Percentiles rank a stretch among this genome's conserved stretches.
Conservation (phyloP, 2,113 vertebrate genomes). For the Cephalopterus ornatus region DNA sequence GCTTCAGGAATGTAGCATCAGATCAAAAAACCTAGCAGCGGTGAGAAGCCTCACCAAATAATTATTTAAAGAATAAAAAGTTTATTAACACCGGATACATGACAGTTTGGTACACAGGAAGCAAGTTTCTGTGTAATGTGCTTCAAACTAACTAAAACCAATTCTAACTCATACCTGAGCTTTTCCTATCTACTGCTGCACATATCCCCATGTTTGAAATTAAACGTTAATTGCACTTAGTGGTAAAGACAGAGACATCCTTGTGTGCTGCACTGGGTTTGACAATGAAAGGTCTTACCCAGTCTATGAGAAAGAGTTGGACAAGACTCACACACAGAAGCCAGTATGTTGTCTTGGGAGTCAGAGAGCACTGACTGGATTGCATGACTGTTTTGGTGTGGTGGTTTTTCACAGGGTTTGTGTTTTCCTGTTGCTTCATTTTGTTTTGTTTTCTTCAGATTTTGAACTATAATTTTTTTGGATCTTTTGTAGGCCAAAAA, state of each 20-base stretch:
- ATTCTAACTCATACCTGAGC: neutral
- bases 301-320: neutral
- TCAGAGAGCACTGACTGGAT: neutral
- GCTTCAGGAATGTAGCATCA: neutral
- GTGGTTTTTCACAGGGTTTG: fast-evolving
- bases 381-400: neutral
- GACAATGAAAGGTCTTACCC: neutral
- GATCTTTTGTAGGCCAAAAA: neutral
- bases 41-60: neutral
- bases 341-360: neutral
- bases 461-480: neutral
- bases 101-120: neutral
- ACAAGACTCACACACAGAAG: neutral
- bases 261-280: neutral
- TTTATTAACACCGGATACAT: neutral
- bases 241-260: neutral
- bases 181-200: neutral
- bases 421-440: neutral
- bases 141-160: neutral
- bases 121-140: neutral
- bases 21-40: neutral
- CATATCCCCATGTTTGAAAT: neutral
- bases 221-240: neutral
- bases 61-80: neutral
- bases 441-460: neutral